Base-by-base conservation (phyloP, 1,140 invertebrate genomes). In the Caerostris darwini region DNA sequence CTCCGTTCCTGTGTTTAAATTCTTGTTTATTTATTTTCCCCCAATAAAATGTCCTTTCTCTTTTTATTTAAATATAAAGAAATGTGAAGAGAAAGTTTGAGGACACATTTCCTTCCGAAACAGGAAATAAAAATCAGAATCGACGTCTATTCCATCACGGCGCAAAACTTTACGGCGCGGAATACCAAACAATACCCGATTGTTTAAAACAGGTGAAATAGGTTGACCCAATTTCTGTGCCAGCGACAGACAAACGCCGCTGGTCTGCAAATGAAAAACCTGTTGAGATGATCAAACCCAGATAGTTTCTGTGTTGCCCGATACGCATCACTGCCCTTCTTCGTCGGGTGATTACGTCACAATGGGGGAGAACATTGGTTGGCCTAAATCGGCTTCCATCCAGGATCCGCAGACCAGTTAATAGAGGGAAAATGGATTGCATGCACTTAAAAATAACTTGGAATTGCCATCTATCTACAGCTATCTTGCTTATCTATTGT, bases 281-380 rank as follows among this genome's bases (percentile, higher is more conserved):
- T 69, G 67, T 54, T 90, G 88, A 90, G 61, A 67, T 14, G 54
- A 67, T 34, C 14, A 90, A 69, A 69, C 56, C 53, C 14, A 54
- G 67, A 90, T 71, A 54, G n/a, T 90, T 90, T 90, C 88, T 53
- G 56, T 53, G 61, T 34, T 54, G 53, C 14, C 54, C 10, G 67
- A 12, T 8, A 89, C 61, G 59, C 57, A 87, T 88, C 54, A 69
- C 8, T 61, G 57, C 86, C 54, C 12, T 85, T 67, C 12, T n/a
- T 53, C 50, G 56, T 53, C 50, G 56, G 81, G 53, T 19, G 59
- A 50, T 67, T 71, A 53, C 59, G 50, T 94, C 34, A 64, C 54
- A 58, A 56, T 67, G 53, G 7, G 7, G n/a, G 61, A 67, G 61
- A 14, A 14, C 34, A 34, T 2, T 17, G 14, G 17, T 7, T 67